Conservation (phyloP, 2,797 vertebrate genomes). For the Enoplosus armatus region DNA sequence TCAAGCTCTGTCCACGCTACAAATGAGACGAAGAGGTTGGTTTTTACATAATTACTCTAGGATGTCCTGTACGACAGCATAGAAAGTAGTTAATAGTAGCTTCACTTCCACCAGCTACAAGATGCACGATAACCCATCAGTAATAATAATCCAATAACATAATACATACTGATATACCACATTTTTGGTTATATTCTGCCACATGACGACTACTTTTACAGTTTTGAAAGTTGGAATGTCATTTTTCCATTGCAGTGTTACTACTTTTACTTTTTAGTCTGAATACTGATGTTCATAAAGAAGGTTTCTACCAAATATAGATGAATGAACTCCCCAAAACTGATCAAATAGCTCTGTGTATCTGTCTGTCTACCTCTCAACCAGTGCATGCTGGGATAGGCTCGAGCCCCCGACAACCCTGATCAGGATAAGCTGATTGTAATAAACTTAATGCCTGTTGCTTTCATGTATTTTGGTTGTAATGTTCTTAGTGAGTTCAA, state of each 20-base stretch:
- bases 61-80: constrained; percentile 6
- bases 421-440: not conserved
- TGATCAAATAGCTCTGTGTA: not conserved
- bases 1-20: not conserved
- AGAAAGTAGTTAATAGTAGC: not conserved
- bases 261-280: not conserved
- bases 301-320: not conserved
- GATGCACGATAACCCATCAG: not conserved
- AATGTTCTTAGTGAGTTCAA: constrained; percentile 13
- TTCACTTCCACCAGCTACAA: not conserved
- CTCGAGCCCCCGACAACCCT: not conserved
- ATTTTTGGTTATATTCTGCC: too few species aligned
- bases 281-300: not conserved
- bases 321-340: not conserved
- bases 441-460: not conserved
- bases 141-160: not conserved
- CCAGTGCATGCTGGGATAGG: constrained; percentile 1
- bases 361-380: not conserved
- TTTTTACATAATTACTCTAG: constrained; percentile 53
- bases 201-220: not conserved
- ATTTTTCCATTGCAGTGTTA: not conserved
- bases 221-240: not conserved
- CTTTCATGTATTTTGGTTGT: not conserved
- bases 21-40: constrained; percentile 11
- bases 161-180: not conserved